phyloP scores from a whole-genome alignment of 1,140 invertebrate species.

The Marisa cornuarietis region DNA sequence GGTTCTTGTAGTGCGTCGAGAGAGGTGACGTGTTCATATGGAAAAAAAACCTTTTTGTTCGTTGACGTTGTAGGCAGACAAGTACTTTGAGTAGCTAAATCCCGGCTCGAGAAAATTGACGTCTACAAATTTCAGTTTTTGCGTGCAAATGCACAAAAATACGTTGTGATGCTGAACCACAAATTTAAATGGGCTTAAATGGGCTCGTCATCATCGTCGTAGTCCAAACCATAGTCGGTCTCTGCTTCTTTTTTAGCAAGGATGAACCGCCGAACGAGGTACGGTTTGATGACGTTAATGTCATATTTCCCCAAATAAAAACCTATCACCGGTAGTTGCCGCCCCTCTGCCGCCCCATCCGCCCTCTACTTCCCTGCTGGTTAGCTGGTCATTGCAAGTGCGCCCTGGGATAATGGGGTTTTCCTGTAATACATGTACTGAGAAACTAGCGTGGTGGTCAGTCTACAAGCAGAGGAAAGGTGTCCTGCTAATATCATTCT shows the following conservation, averaged over 20 bases:
- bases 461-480: no score
- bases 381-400: no score
- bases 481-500: no score
- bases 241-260: background rate
- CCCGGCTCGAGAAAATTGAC: conserved; percentile 36
- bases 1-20: conserved; percentile 26
- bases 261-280: conserved; percentile 14
- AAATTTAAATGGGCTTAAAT: background rate
- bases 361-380: no score
- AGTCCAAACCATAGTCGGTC: background rate
- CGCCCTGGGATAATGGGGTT: no score
- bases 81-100: conserved; percentile 26
- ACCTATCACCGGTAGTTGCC: conserved; percentile 20
- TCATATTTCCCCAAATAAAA: no score
- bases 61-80: conserved; percentile 38
- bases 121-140: conserved; percentile 34
- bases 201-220: no score
- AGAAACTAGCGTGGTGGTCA: no score
- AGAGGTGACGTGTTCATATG: no score
- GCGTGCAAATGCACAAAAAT: conserved; percentile 28
- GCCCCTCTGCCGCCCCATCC: no score
- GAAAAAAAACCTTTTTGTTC: no score
- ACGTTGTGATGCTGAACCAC: conserved; percentile 31
- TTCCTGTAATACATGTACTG: no score
- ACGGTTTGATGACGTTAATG: conserved; percentile 28